A percentile compares a stretch with the other conserved stretches of the same genome.
These are phyloP conservation scores for Hypolimnas misippus DNA, from an alignment of 2,888 invertebrate species.

Conservation along the genomic window DNA sequence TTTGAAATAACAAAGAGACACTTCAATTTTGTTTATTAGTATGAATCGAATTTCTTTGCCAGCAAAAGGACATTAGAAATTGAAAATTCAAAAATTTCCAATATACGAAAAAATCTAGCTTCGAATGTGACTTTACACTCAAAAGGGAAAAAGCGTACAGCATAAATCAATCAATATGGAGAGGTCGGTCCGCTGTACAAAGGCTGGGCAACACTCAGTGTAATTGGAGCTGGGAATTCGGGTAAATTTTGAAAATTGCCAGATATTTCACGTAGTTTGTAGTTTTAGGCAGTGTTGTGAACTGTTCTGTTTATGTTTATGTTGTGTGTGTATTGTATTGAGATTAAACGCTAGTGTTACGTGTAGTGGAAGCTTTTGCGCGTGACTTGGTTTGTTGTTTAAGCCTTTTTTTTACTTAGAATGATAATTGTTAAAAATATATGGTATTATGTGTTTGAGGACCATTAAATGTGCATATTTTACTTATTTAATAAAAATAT, in stretches of 20 bases:
- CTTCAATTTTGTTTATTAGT: too few relatives aligned
- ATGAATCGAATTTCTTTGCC: too few relatives aligned
- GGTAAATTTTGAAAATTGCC: constrained; percentile 1
- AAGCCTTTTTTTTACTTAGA: too few relatives aligned
- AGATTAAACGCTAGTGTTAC: not conserved
- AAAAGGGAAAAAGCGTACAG: constrained; percentile 2
- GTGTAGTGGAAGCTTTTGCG: too few relatives aligned
- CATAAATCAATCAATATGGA: constrained; percentile 16
- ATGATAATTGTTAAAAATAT: too few relatives aligned
- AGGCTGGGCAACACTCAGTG: constrained; percentile 14
- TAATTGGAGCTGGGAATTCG: constrained; percentile 11
- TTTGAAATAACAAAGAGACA: too few relatives aligned
- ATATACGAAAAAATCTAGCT: not conserved
- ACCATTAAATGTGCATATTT: too few relatives aligned
- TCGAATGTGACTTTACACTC: not conserved
- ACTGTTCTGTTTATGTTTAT: not conserved
- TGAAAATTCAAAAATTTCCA: not conserved
- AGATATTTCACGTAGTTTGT: not conserved
- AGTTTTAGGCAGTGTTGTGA: not conserved
- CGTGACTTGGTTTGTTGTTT: too few relatives aligned
- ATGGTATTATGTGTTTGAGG: too few relatives aligned
- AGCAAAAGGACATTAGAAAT: not conserved
- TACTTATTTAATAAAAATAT: too few relatives aligned
- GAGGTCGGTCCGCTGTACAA: constrained; percentile 16
- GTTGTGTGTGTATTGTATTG: not conserved